phyloP scores from a whole-genome alignment of 2,888 invertebrate species.

The Augiades crinisus region DNA sequence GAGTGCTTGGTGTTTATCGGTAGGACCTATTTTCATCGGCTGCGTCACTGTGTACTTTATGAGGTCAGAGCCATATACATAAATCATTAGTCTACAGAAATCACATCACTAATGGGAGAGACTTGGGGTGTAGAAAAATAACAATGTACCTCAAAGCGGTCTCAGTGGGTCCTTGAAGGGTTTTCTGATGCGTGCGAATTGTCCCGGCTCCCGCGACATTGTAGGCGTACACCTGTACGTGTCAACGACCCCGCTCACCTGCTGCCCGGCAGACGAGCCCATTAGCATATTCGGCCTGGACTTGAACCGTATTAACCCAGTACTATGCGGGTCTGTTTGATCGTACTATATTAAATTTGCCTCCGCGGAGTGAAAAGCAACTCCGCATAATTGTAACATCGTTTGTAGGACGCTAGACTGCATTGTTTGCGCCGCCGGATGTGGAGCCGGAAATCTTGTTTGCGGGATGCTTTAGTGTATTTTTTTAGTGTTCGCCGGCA shows the following conservation, averaged over 20 bases:
- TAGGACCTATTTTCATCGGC: too few species aligned
- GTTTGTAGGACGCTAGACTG: conserved; percentile 13
- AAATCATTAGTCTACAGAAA: neutral
- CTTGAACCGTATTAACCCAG: conserved; percentile 21
- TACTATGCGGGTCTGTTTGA: conserved; percentile 11
- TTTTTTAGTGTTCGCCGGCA: conserved; percentile 15
- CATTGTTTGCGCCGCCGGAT: conserved; percentile 23
- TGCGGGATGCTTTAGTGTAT: conserved; percentile 13
- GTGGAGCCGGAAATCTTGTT: conserved; percentile 25
- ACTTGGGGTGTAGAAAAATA: neutral
- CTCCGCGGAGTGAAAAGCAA: conserved; percentile 3
- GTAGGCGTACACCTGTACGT: conserved; percentile 51
- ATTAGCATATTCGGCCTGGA: conserved; percentile 54
- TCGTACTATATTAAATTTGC: conserved; percentile 3
- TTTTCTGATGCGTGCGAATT: conserved; percentile 25
- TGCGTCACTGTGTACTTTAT: neutral
- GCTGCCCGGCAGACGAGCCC: conserved; percentile 49
- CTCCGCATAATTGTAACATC: conserved; percentile 18
- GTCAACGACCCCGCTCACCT: conserved; percentile 74
- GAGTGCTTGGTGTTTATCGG: too few species aligned
- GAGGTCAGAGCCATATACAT: neutral
- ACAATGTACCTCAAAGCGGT: neutral
- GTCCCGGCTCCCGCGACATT: conserved; percentile 27
- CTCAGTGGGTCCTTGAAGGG: conserved; percentile 7
- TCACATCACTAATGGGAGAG: neutral